Evolutionary conservation across 2,113 vertebrate genomes (phyloP), one percentile per base, ranked within the genome.

Genomic region (Felis chaus): DNA sequence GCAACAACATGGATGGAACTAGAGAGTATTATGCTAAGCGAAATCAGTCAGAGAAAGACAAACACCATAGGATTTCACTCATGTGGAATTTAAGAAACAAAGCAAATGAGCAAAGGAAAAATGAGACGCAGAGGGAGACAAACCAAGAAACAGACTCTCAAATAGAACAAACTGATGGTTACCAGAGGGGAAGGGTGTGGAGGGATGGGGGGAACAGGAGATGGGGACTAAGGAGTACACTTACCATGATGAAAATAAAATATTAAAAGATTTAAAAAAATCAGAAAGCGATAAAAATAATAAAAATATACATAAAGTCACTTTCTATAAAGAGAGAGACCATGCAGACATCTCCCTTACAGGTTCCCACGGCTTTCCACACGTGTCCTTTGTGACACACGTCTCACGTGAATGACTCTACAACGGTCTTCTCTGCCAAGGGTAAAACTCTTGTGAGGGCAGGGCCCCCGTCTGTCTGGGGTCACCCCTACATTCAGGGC

Each of bases 331-430:
- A 31, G 27, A 66, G 36, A 79, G 71, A 76, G 65, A 69, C 23
- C 15, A 27, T 0, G 1, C 33, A 57, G 45, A 65, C 33, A 11
- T 36, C 61, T 29, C 25, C 69, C 41, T 55, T 13, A 6, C 2
- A 36, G 19, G 1, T 21, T 33, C 45, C 74, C 57, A 29, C 19
- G 29, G 33, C 33, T 74, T 23, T 25, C 53, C 9, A 2, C 5
- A 39, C 23, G 25, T 10, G 39, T 63, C 50, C 88, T 27, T 36
- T 21, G 18, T 45, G 63, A 63, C 3, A 1, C 15, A 29, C 29
- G 3, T 12, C 66, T 29, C 50, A 39, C 1, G 57, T 29, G 61
- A 33, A 8, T 5, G 36, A 36, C 2, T 57, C 29, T 18, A 50
- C 39, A 57, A 21, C 0, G 11, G 57, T 15, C 36, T 57, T 55